A percentile compares a stretch with the other conserved stretches of the same genome.
Evolutionary conservation across 2,797 vertebrate genomes (phyloP).

Genomic region (Tangara arthus): DNA sequence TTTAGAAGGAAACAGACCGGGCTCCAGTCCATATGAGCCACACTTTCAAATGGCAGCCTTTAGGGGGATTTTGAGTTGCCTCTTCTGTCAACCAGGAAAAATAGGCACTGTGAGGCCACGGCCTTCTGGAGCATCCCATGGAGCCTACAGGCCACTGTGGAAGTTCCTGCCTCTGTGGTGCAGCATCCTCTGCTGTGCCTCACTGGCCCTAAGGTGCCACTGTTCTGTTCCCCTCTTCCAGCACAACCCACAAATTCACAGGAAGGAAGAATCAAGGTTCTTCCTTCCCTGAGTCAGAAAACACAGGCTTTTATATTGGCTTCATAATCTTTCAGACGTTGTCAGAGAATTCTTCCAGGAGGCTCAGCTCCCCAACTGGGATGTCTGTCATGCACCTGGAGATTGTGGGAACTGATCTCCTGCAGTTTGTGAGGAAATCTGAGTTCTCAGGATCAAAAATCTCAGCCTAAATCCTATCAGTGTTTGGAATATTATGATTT

Average conservation of each 20-base stretch:
- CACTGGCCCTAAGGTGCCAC: background rate
- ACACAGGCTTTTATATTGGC: background rate
- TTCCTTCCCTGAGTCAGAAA: background rate
- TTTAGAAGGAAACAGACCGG: background rate
- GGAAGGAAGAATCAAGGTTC: background rate
- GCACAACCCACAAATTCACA: background rate
- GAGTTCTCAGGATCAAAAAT: conserved; percentile 2
- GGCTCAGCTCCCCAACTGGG: background rate
- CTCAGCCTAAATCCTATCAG: background rate
- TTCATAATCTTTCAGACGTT: background rate
- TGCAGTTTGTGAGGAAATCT: background rate
- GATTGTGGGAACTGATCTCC: conserved; percentile 9
- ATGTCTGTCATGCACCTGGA: conserved; percentile 22
- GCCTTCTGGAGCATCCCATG: background rate
- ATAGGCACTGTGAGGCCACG: background rate
- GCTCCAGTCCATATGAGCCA: background rate
- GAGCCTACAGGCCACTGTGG: rapidly evolving
- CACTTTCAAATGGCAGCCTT: background rate
- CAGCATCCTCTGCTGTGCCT: background rate
- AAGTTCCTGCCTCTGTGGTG: background rate
- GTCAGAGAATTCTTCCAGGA: background rate
- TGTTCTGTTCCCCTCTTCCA: background rate
- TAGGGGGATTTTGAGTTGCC: background rate
- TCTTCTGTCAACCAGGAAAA: background rate
- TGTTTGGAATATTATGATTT: background rate